A percentile compares a stretch with the other conserved stretches of the same genome.
Conservation (phyloP, 2,113 vertebrate species). For the Microcebus murinus region DNA sequence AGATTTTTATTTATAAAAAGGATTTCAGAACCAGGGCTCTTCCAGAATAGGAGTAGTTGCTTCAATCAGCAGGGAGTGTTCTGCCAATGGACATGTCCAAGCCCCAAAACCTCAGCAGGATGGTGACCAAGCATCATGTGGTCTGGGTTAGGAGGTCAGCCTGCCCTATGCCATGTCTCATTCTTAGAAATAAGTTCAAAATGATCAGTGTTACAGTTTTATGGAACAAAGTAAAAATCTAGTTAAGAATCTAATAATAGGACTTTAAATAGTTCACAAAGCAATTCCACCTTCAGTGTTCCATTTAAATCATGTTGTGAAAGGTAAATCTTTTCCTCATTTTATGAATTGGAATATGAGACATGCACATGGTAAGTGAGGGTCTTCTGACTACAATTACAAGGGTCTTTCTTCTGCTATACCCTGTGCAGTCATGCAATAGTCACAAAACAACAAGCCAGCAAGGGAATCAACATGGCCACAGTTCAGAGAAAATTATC, state of each 20-base stretch:
- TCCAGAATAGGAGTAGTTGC: neutral
- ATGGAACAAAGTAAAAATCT: neutral
- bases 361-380: neutral
- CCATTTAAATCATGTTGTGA: neutral
- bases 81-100: neutral
- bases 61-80: neutral
- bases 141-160: neutral
- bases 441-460: neutral
- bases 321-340: neutral
- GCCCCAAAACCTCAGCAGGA: neutral
- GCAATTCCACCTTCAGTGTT: neutral
- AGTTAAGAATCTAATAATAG: neutral
- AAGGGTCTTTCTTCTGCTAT: neutral
- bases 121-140: neutral
- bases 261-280: slow-evolving; percentile 36
- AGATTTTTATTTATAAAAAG: neutral
- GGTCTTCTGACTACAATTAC: neutral
- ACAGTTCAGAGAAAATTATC: neutral
- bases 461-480: neutral
- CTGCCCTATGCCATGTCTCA: neutral
- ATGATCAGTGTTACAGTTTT: neutral
- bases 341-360: neutral
- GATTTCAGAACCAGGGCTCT: neutral
- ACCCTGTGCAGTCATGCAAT: neutral
- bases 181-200: neutral